Conservation (phyloP, 2,888 invertebrate species). For the Acronicta alni region DNA sequence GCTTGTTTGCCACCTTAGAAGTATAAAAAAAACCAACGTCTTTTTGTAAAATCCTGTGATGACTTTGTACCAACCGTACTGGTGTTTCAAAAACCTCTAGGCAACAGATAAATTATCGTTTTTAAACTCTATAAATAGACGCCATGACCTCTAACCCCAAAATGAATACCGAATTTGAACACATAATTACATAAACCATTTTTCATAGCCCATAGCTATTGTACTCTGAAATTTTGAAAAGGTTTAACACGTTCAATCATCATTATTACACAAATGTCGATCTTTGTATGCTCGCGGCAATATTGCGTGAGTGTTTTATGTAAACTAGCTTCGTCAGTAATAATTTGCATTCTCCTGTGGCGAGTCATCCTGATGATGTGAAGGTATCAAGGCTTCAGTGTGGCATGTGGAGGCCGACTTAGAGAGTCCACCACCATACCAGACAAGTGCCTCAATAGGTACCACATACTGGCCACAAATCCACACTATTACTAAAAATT, state of each 20-base stretch:
- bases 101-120: too few relatives aligned
- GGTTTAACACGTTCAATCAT: slow-evolving; percentile 24
- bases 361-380: slow-evolving; percentile 23
- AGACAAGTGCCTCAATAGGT: too few relatives aligned
- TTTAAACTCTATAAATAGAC: too few relatives aligned
- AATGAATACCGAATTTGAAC: slow-evolving; percentile 14
- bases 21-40: too few relatives aligned
- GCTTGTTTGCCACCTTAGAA: too few relatives aligned
- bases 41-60: too few relatives aligned
- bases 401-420: too few relatives aligned
- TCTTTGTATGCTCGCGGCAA: slow-evolving; percentile 26
- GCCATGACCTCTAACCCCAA: slow-evolving; percentile 23
- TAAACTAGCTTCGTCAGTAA: not conserved
- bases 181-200: slow-evolving; percentile 19
- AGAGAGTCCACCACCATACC: too few relatives aligned
- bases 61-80: too few relatives aligned
- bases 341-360: slow-evolving; percentile 32
- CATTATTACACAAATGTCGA: slow-evolving; percentile 26
- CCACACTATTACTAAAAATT: too few relatives aligned
- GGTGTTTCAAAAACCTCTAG: too few relatives aligned
- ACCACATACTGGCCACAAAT: too few relatives aligned
- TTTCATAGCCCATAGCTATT: slow-evolving; percentile 13
- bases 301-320: slow-evolving; percentile 29
- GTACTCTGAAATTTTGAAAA: slow-evolving; percentile 22
- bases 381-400: not conserved